These are phyloP conservation scores for Mythimna loreyi DNA, from an alignment of 2,888 invertebrate species.

Conservation along the genomic window DNA sequence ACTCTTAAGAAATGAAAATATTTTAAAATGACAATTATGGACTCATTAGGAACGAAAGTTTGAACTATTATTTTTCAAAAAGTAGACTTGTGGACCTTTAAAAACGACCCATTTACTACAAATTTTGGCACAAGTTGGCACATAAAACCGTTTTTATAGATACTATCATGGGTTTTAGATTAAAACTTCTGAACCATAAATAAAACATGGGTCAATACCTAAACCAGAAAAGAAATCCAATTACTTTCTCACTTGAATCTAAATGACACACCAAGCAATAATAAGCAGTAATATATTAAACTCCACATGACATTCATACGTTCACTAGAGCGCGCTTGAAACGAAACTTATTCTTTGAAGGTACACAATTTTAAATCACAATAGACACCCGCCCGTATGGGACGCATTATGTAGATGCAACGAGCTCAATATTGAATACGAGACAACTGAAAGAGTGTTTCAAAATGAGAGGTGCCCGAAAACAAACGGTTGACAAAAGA, in stretches of 20 bases:
- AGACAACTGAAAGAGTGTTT: conserved; percentile 68
- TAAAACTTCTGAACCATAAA: conserved; percentile 3
- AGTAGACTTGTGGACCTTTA: too few species aligned
- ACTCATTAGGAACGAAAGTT: too few species aligned
- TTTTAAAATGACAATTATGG: too few species aligned
- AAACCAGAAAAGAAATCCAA: background rate
- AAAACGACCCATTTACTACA: background rate
- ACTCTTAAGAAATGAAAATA: too few species aligned
- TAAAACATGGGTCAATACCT: background rate
- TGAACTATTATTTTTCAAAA: too few species aligned
- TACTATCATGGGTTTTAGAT: background rate
- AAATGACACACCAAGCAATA: conserved; percentile 16
- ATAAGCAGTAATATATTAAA: conserved; percentile 43
- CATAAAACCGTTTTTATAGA: background rate
- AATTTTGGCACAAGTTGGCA: background rate
- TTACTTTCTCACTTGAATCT: conserved; percentile 2
- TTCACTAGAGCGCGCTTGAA: conserved; percentile 19
- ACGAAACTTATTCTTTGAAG: conserved; percentile 54
- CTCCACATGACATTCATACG: conserved; percentile 37
- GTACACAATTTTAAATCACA: conserved; percentile 63
- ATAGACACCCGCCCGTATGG: conserved; percentile 61
- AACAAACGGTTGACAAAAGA: conserved; percentile 74
- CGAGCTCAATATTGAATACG: conserved; percentile 70
- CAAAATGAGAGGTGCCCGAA: conserved; percentile 77
- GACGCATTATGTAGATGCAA: conserved; percentile 69